Evolutionary conservation across 1,140 invertebrate genomes (phyloP).

Genomic region (Sarcophaga bullata): DNA sequence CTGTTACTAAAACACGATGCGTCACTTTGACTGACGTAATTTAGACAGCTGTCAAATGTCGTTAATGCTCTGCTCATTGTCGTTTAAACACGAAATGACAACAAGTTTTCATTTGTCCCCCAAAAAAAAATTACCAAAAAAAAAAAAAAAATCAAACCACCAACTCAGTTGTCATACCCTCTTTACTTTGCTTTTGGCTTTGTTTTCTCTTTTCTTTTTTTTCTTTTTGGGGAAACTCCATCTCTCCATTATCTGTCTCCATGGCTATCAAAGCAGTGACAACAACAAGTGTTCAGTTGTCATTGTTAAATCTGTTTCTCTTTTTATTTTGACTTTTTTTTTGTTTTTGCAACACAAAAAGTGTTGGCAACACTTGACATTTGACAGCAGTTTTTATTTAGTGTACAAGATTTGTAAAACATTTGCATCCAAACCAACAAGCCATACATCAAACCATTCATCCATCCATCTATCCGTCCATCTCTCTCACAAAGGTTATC

Average conservation of each 20-base stretch:
- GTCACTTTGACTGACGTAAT: slow-evolving; percentile 67
- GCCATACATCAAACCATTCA: too few species aligned
- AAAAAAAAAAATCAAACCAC: too few species aligned
- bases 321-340: background rate
- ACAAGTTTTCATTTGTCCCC: background rate
- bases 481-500: background rate
- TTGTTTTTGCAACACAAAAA: background rate
- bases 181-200: too few species aligned
- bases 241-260: too few species aligned
- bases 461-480: too few species aligned
- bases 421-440: background rate
- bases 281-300: background rate
- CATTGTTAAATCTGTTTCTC: too few species aligned
- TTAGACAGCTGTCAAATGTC: slow-evolving; percentile 65
- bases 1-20: slow-evolving; percentile 66
- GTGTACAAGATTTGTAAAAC: background rate
- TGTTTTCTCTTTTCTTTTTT: too few species aligned
- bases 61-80: slow-evolving; percentile 44
- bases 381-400: slow-evolving; percentile 14
- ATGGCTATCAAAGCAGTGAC: too few species aligned
- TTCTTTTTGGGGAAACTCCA: too few species aligned
- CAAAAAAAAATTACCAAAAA: background rate
- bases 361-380: slow-evolving; percentile 39
- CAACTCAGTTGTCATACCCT: too few species aligned
- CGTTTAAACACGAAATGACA: slow-evolving; percentile 13